Conservation (phyloP, 2,113 vertebrate genomes). For the Tichodroma muraria region DNA sequence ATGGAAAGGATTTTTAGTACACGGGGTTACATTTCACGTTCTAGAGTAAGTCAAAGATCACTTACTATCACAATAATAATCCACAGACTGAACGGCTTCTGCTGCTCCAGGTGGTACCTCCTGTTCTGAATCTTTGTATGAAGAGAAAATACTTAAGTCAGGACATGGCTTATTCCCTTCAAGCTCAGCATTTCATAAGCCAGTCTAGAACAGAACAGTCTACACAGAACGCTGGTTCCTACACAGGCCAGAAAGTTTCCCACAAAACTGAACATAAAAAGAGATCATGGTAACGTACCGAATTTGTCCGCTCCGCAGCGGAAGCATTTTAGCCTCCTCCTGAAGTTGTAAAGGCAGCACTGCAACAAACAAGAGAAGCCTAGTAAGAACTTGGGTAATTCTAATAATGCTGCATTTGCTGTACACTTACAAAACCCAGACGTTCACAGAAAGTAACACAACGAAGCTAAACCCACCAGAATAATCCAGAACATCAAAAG, state of each 20-base stretch:
- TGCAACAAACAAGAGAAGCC: slow-evolving; percentile 73
- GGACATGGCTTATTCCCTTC: background rate
- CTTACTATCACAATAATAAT: slow-evolving; percentile 99
- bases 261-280: background rate
- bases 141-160: background rate
- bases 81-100: slow-evolving; percentile 84
- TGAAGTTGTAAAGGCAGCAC: slow-evolving; percentile 99
- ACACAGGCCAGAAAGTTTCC: background rate
- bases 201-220: background rate
- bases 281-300: slow-evolving; percentile 75
- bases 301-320: slow-evolving; percentile 96
- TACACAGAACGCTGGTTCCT: background rate
- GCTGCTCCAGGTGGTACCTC: slow-evolving; percentile 78
- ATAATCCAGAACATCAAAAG: background rate
- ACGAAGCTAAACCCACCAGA: background rate
- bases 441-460: background rate
- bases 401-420: background rate
- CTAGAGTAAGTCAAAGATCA: background rate
- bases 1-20: background rate
- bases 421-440: background rate
- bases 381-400: background rate
- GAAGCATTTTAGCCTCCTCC: slow-evolving; percentile 98
- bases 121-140: slow-evolving; percentile 78
- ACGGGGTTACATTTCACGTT: background rate
- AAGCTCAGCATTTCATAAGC: background rate